phyloP scores from a whole-genome alignment of 2,113 vertebrate species.

The Scolopax mira region DNA sequence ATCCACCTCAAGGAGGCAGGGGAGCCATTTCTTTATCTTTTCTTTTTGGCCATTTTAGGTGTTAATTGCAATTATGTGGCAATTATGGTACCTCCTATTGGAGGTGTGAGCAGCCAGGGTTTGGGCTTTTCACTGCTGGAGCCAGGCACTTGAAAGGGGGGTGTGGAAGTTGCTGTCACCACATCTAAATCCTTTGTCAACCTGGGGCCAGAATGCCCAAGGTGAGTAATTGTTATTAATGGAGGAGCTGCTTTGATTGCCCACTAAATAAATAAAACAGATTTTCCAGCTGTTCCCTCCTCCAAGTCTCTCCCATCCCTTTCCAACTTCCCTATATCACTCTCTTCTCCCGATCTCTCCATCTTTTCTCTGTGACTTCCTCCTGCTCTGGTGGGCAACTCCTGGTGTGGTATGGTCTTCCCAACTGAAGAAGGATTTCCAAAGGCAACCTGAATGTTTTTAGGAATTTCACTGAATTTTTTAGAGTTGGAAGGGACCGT shows the following conservation, averaged over 20 bases:
- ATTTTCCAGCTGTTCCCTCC: neutral
- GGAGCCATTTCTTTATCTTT: neutral
- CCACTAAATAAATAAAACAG: neutral
- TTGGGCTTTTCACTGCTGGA: neutral
- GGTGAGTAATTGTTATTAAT: neutral
- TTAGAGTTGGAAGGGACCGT: too few species aligned
- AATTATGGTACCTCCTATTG: neutral
- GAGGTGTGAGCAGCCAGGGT: neutral
- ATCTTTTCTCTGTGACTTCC: neutral
- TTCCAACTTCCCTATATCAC: neutral
- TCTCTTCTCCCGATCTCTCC: neutral
- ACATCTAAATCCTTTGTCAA: neutral
- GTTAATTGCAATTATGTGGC: neutral
- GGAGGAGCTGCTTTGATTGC: neutral
- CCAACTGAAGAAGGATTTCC: neutral
- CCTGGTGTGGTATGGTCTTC: neutral
- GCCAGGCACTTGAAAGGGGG: neutral
- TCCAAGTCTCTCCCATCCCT: neutral
- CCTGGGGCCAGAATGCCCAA: neutral
- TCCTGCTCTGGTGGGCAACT: neutral
- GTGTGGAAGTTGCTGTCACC: neutral
- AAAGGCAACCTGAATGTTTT: neutral
- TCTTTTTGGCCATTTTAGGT: neutral
- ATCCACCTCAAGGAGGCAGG: neutral
- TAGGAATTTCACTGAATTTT: too few species aligned